Conservation (phyloP, 2,113 vertebrate species). For the Microcebus lehilahytsara region DNA sequence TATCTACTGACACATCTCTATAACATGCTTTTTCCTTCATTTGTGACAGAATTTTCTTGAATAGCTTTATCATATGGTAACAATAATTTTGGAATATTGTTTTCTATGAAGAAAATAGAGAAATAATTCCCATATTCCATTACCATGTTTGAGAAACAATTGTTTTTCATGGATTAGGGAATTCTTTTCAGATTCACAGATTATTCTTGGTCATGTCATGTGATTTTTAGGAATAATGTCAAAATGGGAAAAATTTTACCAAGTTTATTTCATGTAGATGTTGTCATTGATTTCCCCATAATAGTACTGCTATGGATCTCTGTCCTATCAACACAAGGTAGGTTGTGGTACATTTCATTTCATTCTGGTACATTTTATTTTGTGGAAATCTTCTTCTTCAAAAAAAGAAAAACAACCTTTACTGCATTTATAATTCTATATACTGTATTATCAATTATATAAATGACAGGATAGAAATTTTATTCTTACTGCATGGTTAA, state of each 20-base stretch:
- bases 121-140: not conserved
- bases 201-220: not conserved
- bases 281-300: not conserved
- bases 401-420: not conserved
- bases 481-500: not conserved
- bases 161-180: not conserved
- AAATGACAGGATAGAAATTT: not conserved
- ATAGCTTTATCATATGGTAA: not conserved
- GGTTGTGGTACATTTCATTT: not conserved
- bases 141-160: not conserved
- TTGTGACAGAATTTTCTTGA: not conserved
- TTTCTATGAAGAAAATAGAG: not conserved
- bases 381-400: not conserved
- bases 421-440: not conserved
- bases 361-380: not conserved
- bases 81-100: not conserved
- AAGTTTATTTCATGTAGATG: not conserved
- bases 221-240: not conserved
- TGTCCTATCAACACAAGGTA: not conserved
- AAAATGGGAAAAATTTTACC: not conserved
- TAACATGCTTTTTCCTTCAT: not conserved
- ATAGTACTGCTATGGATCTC: fast-evolving
- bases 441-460: not conserved
- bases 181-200: not conserved
- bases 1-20: not conserved